Conservation (phyloP, 2,797 vertebrate species). For the Smutsia gigantea region DNA sequence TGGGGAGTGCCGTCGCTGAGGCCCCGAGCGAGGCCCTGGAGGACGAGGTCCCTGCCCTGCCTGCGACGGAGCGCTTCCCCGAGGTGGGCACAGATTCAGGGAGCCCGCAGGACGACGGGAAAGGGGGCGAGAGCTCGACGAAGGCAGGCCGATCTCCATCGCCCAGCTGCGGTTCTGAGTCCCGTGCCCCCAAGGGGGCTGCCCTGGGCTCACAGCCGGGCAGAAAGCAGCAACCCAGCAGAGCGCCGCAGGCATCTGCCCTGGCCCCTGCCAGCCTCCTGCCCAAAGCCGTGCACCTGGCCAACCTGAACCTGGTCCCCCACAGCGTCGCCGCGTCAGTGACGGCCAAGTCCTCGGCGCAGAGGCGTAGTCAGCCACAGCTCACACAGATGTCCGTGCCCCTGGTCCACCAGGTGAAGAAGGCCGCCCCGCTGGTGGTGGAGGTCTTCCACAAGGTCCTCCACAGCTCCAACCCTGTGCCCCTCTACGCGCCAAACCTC, state of each 20-base stretch:
- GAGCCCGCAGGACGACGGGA: slow-evolving; percentile 82
- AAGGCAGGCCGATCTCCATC: slow-evolving; percentile 70
- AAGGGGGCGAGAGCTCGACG: slow-evolving; percentile 80
- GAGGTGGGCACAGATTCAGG: slow-evolving; percentile 60
- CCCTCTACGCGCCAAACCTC: slow-evolving; percentile 94
- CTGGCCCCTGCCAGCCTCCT: slow-evolving; percentile 88
- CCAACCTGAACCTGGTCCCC: slow-evolving; percentile 97
- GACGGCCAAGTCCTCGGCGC: slow-evolving; percentile 88
- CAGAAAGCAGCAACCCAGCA: slow-evolving; percentile 86
- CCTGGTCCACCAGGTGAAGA: slow-evolving; percentile 96
- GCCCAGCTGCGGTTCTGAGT: slow-evolving; percentile 78
- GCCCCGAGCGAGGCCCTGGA: slow-evolving; percentile 83
- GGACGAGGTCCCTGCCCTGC: slow-evolving; percentile 79
- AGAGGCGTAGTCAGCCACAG: slow-evolving; percentile 88
- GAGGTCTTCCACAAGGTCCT: slow-evolving; percentile 94
- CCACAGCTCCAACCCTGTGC: slow-evolving; percentile 94
- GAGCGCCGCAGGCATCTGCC: slow-evolving; percentile 56
- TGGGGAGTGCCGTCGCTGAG: slow-evolving; percentile 87
- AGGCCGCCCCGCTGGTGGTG: slow-evolving; percentile 88
- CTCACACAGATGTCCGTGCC: slow-evolving; percentile 92
- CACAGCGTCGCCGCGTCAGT: slow-evolving; percentile 96
- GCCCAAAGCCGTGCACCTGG: slow-evolving; percentile 97
- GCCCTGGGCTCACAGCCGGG: slow-evolving; percentile 77
- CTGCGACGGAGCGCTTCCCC: slow-evolving; percentile 50
- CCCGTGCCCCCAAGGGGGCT: slow-evolving; percentile 81